Percentiles rank a stretch among this genome's conserved stretches.
Evolutionary conservation across 2,113 vertebrate species (phyloP).

Genomic region (Ancistrus triradiatus): DNA sequence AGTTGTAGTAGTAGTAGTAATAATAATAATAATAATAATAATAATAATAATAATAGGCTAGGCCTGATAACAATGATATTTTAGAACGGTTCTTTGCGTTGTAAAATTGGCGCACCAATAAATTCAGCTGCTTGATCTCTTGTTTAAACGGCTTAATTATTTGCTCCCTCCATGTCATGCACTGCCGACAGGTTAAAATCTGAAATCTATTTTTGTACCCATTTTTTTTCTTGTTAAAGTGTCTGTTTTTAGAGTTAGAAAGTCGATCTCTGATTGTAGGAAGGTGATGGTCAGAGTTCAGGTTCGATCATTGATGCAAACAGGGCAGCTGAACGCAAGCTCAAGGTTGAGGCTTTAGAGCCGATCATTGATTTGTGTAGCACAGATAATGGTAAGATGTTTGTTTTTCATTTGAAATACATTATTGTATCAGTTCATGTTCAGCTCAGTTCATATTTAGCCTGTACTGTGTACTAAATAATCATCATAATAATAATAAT

Average conservation of each 20-base stretch:
- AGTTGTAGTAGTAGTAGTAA: neutral
- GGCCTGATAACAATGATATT: no score
- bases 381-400: neutral
- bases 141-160: no score
- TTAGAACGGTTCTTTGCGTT: no score
- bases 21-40: neutral
- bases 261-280: slow-evolving; percentile 37
- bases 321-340: slow-evolving; percentile 4
- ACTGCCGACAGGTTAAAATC: neutral
- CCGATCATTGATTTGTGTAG: neutral
- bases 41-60: slow-evolving; percentile 1
- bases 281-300: slow-evolving; percentile 48
- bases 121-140: no score
- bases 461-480: no score
- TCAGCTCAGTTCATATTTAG: no score
- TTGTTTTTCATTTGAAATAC: no score
- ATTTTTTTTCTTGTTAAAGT: neutral
- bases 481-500: neutral
- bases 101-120: no score
- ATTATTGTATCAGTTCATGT: no score
- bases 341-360: neutral
- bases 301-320: slow-evolving; percentile 33
- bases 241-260: slow-evolving; percentile 18
- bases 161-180: no score
- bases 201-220: neutral